A percentile compares a stretch with the other conserved stretches of the same genome.
phyloP scores from a whole-genome alignment of 2,113 vertebrate genomes.

The Podarcis muralis region DNA sequence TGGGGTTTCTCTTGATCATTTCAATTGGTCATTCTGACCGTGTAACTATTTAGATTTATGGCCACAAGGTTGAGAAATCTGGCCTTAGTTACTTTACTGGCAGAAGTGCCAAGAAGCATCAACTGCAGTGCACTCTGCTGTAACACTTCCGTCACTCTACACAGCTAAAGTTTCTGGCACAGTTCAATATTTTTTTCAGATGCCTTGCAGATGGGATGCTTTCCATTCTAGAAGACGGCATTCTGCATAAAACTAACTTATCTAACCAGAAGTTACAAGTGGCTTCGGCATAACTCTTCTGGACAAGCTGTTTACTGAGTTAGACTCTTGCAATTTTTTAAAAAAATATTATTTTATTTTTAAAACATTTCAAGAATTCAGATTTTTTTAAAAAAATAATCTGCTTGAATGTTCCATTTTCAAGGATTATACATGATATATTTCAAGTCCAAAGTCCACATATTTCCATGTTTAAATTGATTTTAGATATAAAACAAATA shows the following conservation, averaged over 20 bases:
- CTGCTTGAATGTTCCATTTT: background rate
- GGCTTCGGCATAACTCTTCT: background rate
- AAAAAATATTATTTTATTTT: background rate
- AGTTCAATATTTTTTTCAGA: constrained; percentile 2
- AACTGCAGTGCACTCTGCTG: background rate
- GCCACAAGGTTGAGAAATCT: background rate
- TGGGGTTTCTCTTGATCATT: background rate
- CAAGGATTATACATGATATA: fast-evolving
- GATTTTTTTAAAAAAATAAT: background rate
- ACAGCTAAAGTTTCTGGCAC: constrained; percentile 16
- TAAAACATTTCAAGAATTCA: no score
- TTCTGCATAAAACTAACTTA: background rate
- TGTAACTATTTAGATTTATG: background rate
- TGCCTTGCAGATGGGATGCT: constrained; percentile 13
- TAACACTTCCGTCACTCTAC: background rate
- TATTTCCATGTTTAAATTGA: background rate
- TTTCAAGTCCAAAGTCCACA: background rate
- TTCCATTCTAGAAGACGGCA: background rate
- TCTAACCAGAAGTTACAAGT: constrained; percentile 13
- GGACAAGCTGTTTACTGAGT: background rate
- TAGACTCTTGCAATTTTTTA: background rate
- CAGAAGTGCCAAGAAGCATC: constrained; percentile 6
- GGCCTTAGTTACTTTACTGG: constrained; percentile 18
- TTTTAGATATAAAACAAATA: background rate
- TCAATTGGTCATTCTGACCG: background rate